Base-by-base conservation (phyloP, 1,140 invertebrate species). In the Heliconius hewitsoni region DNA sequence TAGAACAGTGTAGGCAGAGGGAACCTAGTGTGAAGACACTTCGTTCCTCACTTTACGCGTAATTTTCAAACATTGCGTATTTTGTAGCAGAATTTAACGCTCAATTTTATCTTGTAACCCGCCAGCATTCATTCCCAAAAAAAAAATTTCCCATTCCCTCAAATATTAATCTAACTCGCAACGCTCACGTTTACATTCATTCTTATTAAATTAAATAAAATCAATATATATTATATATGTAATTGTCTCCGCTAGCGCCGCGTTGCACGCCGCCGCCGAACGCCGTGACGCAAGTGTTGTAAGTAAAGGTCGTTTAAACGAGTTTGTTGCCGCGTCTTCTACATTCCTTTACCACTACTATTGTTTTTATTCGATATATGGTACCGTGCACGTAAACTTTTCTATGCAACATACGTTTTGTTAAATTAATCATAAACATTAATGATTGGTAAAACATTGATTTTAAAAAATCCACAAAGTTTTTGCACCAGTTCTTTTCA, bases 271-370 rank as follows among this genome's bases (percentile, higher is more conserved):
- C 42, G 34, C 42, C 11, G 23, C 27, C 60, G 60, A 23, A 23
- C 52, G n/a, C 60, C 60, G 60, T 66, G 79, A 80, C 79, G 79
- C 74, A 80, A 80, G 23, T 66, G 60, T 39, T 6, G 11, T 55
- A 34, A 34, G 46, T 19, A 82, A 82, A 82, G 81, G 81, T 82
- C 81, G 78, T 60, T 46, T n/a, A 71, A 82, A 82, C 81, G 37
- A 79, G 78, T 82, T 82, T 78, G 73, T 30, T 66, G 55, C 57
- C 71, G 71, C 30, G 34, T 76, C 78, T 78, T 77, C 75, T 80
- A 80, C 76, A 78, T 80, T 82, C 78, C 78, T 77, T 55, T 73
- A 73, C 23, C 60, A 66, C 13, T 66, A 66, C 27, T 16, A 66
- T 30, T 27, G 60, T 27, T 66, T 11, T 8, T 19, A 57, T 23